Conservation (phyloP, 2,888 invertebrate species). For the Ophraella communa region DNA sequence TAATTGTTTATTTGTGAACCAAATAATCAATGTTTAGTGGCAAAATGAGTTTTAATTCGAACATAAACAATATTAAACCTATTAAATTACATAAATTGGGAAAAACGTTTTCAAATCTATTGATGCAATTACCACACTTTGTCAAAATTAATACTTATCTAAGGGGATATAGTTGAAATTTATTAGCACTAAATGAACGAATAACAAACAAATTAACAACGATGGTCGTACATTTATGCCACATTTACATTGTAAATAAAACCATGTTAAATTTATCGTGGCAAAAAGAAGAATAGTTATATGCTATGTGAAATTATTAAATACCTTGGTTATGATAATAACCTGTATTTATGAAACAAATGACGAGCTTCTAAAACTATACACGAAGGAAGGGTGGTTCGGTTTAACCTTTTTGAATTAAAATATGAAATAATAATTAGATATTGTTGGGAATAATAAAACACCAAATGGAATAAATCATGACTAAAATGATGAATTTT, state of each 20-base stretch:
- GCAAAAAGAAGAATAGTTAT: too few relatives aligned
- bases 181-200: background rate
- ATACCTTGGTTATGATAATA: background rate
- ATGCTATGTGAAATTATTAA: background rate
- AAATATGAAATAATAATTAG: background rate
- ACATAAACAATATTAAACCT: background rate
- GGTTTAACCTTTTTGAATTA: background rate
- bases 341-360: background rate
- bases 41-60: background rate
- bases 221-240: background rate
- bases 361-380: background rate
- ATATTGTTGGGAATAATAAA: background rate
- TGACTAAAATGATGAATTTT: background rate
- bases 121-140: background rate
- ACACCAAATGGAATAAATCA: background rate
- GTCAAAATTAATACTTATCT: background rate
- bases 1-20: background rate
- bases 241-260: too few relatives aligned
- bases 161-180: background rate
- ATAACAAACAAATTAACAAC: background rate
- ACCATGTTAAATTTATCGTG: too few relatives aligned
- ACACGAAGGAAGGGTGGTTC: background rate
- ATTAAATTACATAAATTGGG: background rate
- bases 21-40: background rate
- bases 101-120: background rate